Evolutionary conservation across 1,140 invertebrate genomes (phyloP), one percentile per base, ranked within the genome.

Genomic region (Drosophila funebris): DNA sequence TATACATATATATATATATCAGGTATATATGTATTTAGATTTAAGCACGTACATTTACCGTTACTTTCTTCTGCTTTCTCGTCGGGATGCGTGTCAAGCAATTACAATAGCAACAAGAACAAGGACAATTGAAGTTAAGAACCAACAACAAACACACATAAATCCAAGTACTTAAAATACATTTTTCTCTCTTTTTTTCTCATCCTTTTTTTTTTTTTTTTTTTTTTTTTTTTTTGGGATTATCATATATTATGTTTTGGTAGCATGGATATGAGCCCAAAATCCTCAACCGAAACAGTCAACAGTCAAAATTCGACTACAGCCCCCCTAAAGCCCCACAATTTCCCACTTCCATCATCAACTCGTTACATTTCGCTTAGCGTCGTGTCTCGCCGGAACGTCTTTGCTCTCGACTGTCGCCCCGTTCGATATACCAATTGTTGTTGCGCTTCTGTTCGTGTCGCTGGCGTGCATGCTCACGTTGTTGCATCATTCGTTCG

Each of bases 391-490:
- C 80, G 18, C 54, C 44, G 18, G 76, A 79, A 4, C 90, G 90
- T 18, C 46, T 74, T 20, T 89, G 67, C 22, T 91, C 90, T 3
- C 90, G 82, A 44, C 72, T 73, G 18, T 69, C 54, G 33, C 83
- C 87, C 5, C 90, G 80, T 36, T 91, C 74, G 1, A 91, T 88
- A 14, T 64, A 91, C 90, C 90, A 91, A 48, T 91, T 91, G 31
- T 79, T 72, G 22, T 80, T 70, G 36, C 67, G 69, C 41, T 82
- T 78, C 56, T 84, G 73, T 5, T 89, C 78, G 24, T 88, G 68
- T 8, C 67, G 52, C 20, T 73, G 61, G 5, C 90, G 80, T 4
- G 70, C 33, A 4, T 79, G 29, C 39, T 89, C 90, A 1, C 90
- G 80, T 13, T 91, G 83, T n/a, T 90, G 71, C 87, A 91, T 90